Percentiles rank a stretch among this genome's conserved stretches.
These are phyloP conservation scores for Caerostris darwini DNA, from an alignment of 1,140 invertebrate genomes.

Conservation along the genomic window DNA sequence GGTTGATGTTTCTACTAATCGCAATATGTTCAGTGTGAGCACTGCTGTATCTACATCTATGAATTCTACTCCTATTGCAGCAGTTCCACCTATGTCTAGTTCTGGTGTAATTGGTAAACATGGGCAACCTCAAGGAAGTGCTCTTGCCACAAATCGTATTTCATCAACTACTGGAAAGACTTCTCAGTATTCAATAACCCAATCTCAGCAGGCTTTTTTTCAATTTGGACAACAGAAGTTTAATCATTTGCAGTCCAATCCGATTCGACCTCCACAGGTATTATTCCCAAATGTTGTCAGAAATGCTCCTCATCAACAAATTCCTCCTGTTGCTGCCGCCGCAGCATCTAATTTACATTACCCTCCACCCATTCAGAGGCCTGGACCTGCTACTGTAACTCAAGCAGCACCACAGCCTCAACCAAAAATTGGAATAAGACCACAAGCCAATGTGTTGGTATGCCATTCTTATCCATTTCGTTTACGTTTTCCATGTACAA, in stretches of 20 bases:
- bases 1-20: constrained; percentile 31
- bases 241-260: constrained; percentile 43
- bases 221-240: constrained; percentile 76
- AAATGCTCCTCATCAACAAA: constrained; percentile 69
- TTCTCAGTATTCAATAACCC: constrained; percentile 64
- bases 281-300: constrained; percentile 68
- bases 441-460: constrained; percentile 73
- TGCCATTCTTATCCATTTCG: constrained; percentile 63
- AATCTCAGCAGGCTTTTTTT: constrained; percentile 73
- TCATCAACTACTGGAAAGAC: constrained; percentile 44
- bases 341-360: constrained; percentile 71
- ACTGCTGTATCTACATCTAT: constrained; percentile 63
- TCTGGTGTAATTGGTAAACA: constrained; percentile 53
- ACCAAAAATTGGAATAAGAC: constrained; percentile 72
- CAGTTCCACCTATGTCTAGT: constrained; percentile 54
- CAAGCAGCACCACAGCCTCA: constrained; percentile 25
- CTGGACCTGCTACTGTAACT: constrained; percentile 63
- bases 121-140: constrained; percentile 39
- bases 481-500: constrained; percentile 42
- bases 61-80: constrained; percentile 64
- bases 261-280: constrained; percentile 64
- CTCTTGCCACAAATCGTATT: constrained; percentile 49
- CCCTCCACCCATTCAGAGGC: constrained; percentile 77
- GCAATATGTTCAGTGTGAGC: constrained; percentile 57
- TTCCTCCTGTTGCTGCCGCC: constrained; percentile 55